phyloP scores from a whole-genome alignment of 1,140 invertebrate genomes.

The Drosophila pallidifrons region DNA sequence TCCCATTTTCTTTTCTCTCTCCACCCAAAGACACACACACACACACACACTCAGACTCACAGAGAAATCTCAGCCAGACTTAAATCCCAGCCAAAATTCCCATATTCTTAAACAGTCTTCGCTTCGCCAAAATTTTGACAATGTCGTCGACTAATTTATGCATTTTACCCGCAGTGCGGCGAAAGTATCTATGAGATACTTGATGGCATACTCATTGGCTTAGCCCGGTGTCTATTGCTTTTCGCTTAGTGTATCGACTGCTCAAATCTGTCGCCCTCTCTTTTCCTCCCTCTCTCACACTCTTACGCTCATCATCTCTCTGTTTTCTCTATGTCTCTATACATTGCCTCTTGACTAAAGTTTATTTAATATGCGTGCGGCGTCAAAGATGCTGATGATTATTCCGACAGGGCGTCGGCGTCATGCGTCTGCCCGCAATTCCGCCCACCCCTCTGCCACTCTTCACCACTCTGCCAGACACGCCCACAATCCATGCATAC shows the following conservation, averaged over 20 bases:
- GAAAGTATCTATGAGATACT: slow-evolving; percentile 70
- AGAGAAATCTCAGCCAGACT: slow-evolving; percentile 8
- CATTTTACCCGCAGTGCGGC: slow-evolving; percentile 26
- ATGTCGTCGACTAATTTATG: slow-evolving; percentile 45
- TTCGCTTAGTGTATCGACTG: slow-evolving; percentile 44
- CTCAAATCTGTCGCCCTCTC: slow-evolving; percentile 25
- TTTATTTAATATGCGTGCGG: slow-evolving; percentile 83
- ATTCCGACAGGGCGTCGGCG: slow-evolving; percentile 57
- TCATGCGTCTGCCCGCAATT: background rate
- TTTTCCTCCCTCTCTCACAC: background rate
- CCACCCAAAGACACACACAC: background rate
- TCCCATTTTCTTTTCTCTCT: background rate
- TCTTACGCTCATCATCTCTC: background rate
- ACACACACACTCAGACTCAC: too few species aligned
- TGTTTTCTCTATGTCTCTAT: background rate
- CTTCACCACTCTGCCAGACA: slow-evolving; percentile 45
- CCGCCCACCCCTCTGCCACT: slow-evolving; percentile 6
- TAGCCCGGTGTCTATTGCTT: slow-evolving; percentile 33
- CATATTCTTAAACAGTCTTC: slow-evolving; percentile 27
- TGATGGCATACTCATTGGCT: slow-evolving; percentile 29
- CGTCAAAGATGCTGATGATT: slow-evolving; percentile 81
- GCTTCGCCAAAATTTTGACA: slow-evolving; percentile 33
- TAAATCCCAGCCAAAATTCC: slow-evolving; percentile 12
- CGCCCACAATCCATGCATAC: slow-evolving; percentile 77
- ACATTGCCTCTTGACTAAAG: slow-evolving; percentile 41